phyloP scores from a whole-genome alignment of 2,113 vertebrate species.

The Myiopsitta monachus region DNA sequence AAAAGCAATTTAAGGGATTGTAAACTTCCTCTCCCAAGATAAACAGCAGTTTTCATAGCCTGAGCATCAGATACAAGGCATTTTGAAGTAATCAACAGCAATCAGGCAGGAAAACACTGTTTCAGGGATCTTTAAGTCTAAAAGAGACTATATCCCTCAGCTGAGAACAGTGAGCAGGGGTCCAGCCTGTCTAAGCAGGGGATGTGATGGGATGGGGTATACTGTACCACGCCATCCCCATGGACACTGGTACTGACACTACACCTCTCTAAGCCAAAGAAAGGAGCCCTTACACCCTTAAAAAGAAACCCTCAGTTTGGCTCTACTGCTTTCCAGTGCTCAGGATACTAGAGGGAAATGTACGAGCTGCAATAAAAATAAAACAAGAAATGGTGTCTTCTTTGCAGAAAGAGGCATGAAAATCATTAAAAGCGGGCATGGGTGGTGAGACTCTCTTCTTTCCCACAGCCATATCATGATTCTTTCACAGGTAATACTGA shows the following conservation, averaged over 20 bases:
- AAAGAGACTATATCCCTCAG: background rate
- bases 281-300: background rate
- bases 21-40: background rate
- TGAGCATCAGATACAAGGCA: background rate
- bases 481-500: background rate
- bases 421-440: background rate
- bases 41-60: background rate
- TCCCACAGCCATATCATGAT: background rate
- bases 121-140: background rate
- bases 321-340: background rate
- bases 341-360: background rate
- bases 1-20: background rate
- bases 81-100: background rate
- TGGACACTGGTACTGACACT: rapidly evolving
- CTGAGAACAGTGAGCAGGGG: background rate
- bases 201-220: background rate
- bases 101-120: background rate
- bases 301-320: background rate
- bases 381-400: background rate
- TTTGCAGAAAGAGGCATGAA: background rate
- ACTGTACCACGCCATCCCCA: too few species aligned
- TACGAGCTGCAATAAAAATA: background rate
- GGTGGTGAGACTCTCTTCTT: background rate
- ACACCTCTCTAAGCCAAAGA: background rate
- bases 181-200: background rate